Evolutionary conservation across 2,113 vertebrate species (phyloP), one percentile per base, ranked within the genome.

Genomic region (Chloropsis cyanopogon): DNA sequence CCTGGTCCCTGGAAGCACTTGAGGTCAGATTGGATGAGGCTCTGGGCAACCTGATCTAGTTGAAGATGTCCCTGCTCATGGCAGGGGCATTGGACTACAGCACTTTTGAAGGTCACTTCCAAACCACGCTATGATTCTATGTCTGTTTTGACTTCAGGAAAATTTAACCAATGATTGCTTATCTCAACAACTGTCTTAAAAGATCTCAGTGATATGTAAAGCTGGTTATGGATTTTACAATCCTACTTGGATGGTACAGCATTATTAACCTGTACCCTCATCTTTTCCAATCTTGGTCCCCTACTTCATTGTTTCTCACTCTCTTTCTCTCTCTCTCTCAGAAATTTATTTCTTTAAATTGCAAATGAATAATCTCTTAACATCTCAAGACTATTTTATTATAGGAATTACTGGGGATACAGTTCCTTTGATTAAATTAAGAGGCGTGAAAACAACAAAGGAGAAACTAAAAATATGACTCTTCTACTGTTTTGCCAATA

Each of bases 381-480:
- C 50, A 42, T 47, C 20, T 88, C 56, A 21, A 7, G 2, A 82
- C 10, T 5, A 18, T 12, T 50, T 12, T 50, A 42, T 20, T 24
- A 33, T 50, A 61, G 9, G 14, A 72, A 60, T 60, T 75, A 73
- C 13, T 31, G 31, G 12, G 6, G 14, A 49, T 41, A 82, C 4
- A 18, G 23, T 28, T 31, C 20, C 4, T 52, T 18, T 37, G 18
- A 82, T 18, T 4, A 92, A 88, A 82, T 11, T 20, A 15, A 61
- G 9, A 76, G 4, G 11, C 26, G 7, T 26, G 23, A 92, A 69
- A 80, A 64, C 37, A 72, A 46, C 24, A 39, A 35, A 76, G 22
- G 4, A 11, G 8, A 66, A 22, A 61, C 14, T 35, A 39, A 77
- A 80, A 35, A n/a, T 13, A 39, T 0, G 0, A 69, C n/a, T 49